These are phyloP conservation scores for Gallinago solitaria DNA, from an alignment of 2,797 vertebrate species.

Conservation along the genomic window DNA sequence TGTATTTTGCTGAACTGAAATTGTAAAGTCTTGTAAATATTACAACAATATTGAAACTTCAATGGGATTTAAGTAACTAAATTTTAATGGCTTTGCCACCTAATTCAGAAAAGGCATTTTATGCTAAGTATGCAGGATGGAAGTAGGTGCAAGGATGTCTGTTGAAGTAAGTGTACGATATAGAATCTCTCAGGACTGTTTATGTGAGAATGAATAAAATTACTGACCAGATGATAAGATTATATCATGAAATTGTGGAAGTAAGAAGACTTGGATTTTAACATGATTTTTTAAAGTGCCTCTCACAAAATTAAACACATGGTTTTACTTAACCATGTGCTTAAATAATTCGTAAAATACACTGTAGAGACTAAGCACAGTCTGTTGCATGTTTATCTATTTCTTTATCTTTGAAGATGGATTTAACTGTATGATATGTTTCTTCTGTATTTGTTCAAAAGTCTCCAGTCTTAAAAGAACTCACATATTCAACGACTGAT, in stretches of 20 bases:
- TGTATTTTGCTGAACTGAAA: not conserved
- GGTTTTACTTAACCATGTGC: not conserved
- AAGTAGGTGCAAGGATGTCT: not conserved
- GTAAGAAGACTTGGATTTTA: not conserved
- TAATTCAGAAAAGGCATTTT: not conserved
- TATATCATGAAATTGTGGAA: not conserved
- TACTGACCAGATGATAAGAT: not conserved
- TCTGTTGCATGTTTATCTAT: not conserved
- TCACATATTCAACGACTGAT: not conserved
- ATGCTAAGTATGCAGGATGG: not conserved
- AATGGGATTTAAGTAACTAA: not conserved
- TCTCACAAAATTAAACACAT: not conserved
- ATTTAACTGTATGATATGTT: not conserved
- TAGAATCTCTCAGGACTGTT: not conserved
- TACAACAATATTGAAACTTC: not conserved
- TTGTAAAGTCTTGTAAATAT: not conserved
- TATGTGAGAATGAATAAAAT: not conserved
- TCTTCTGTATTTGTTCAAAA: not conserved
- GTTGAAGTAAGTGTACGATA: not conserved
- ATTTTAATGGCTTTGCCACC: not conserved
- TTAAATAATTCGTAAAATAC: not conserved
- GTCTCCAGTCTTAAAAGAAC: not conserved
- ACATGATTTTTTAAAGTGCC: not conserved
- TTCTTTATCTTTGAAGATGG: not conserved
- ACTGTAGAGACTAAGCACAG: not conserved